Evolutionary conservation across 2,113 vertebrate species (phyloP), one percentile per base, ranked within the genome.

Genomic region (Dascyllus trimaculatus): DNA sequence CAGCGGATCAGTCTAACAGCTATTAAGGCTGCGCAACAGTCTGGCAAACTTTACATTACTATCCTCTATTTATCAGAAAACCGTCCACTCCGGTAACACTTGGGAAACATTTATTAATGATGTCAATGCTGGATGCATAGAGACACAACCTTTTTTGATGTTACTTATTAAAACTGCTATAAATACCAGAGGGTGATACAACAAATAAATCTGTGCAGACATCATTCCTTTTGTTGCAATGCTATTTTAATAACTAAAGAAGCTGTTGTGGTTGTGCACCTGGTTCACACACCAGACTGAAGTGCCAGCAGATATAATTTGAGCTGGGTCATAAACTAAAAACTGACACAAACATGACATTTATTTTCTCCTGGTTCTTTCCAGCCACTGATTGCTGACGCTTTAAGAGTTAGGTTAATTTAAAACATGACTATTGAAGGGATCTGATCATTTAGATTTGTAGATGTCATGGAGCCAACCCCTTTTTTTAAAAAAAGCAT

Each of bases 111-210:
- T 35, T 35, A 35, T 63, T 52, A 74, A 81, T 61, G 40, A 65
- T 49, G 75, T 66, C 70, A 45, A 57, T 48, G 19, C 38, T 56
- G 4, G 45, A 73, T 57, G 40, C 59, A 58, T 45, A 21, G 63
- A 74, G 46, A 49, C 25, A 18, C 35, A 57, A 63, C 25, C 38
- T 65, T 65, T 78, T 74, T n/a, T 56, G 21, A 74, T 70, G 64
- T 74, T 56, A 60, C 32, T 63, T 4, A 3, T 15, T 21, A 68
- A 84, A 81, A 79, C n/a, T 29, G 45, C 32, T 35, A 49, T 71
- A 84, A 79, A 80, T 49, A 77, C 66, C 62, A 72, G 29, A 68
- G 49, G 15, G n/a, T 43, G 67, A 59, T 40, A 61, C 49, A 58
- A 76, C 4, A 84, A 78, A 65, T 19, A 58, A 22, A 77, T 14